These are phyloP conservation scores for Trididemnum miniatum DNA, from an alignment of 23 tunicate species.

Conservation along the genomic window DNA sequence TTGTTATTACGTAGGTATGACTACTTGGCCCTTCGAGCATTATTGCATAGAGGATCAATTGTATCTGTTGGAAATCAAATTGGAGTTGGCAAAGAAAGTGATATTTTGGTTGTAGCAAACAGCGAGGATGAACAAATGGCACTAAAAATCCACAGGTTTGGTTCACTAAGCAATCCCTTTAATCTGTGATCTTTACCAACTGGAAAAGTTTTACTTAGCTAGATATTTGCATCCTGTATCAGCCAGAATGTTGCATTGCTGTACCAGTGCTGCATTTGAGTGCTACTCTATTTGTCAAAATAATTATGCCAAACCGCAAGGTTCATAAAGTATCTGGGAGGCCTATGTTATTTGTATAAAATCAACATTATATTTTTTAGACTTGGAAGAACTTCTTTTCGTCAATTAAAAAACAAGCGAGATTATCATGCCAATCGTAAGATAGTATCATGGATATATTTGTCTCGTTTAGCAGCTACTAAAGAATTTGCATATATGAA, in stretches of 20 bases:
- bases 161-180: too few species aligned
- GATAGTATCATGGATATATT: slow-evolving; percentile 79
- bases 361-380: slow-evolving; percentile 49
- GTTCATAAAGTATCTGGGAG: too few species aligned
- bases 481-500: slow-evolving; percentile 96
- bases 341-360: too few species aligned
- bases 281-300: too few species aligned
- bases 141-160: slow-evolving; percentile 79
- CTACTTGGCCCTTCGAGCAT: slow-evolving; percentile 63
- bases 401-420: slow-evolving; percentile 91
- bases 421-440: slow-evolving; percentile 81
- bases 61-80: slow-evolving; percentile 89
- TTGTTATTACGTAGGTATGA: slow-evolving; percentile 56
- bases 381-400: slow-evolving; percentile 88
- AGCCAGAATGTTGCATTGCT: too few species aligned
- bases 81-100: slow-evolving; percentile 99
- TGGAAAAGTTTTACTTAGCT: too few species aligned
- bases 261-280: too few species aligned
- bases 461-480: slow-evolving; percentile 89
- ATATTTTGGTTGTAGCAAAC: slow-evolving; percentile 76
- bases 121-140: slow-evolving; percentile 76
- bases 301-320: too few species aligned
- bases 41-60: slow-evolving; percentile 63
- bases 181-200: too few species aligned
- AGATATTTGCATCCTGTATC: too few species aligned